Conservation (phyloP, 1,140 invertebrate genomes). For the Diuraphis noxia region DNA sequence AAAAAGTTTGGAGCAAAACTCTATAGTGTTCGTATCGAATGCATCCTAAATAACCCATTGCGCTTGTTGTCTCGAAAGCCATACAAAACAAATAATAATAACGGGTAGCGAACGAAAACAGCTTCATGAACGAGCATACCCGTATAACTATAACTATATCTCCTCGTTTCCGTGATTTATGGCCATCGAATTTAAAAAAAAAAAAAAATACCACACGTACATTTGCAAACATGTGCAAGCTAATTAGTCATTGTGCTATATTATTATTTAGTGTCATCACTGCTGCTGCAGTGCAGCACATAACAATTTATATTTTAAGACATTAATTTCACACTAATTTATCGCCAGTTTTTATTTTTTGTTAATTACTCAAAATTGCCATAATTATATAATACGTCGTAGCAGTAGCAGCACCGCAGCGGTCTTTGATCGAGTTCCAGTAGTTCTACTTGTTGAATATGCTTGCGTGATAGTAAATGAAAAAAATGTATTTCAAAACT, state of each 20-base stretch:
- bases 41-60: neutral
- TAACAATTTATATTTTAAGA: slow-evolving; percentile 29
- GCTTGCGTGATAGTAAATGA: neutral
- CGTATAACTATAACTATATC: neutral
- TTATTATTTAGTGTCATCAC: neutral
- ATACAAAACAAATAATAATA: slow-evolving; percentile 12
- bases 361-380: neutral
- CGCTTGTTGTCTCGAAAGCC: neutral
- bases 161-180: slow-evolving; percentile 24
- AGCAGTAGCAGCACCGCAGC: neutral
- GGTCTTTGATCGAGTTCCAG: slow-evolving; percentile 14
- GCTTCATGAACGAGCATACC: neutral
- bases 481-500: neutral
- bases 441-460: slow-evolving; percentile 19
- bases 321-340: slow-evolving; percentile 34
- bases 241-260: slow-evolving; percentile 25
- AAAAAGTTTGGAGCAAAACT: neutral
- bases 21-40: neutral
- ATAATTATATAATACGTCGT: neutral
- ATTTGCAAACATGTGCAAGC: slow-evolving; percentile 1
- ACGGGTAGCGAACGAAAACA: neutral
- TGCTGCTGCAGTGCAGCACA: neutral
- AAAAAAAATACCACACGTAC: neutral
- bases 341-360: slow-evolving; percentile 12
- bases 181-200: neutral